Evolutionary conservation across 2,113 vertebrate species (phyloP).

Genomic region (Felis chaus): DNA sequence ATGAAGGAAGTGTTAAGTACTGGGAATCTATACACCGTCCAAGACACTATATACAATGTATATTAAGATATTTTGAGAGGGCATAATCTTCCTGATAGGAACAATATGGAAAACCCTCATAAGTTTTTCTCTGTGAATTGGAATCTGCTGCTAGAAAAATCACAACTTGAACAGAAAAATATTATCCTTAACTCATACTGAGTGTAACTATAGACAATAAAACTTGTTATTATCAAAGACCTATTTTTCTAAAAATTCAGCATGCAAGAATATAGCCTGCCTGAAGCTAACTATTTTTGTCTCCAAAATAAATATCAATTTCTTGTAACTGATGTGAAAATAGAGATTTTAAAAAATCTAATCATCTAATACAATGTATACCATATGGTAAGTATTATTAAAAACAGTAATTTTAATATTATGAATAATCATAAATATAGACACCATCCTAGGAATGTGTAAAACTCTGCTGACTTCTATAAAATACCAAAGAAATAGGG

Average conservation of each 20-base stretch:
- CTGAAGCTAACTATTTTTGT: neutral
- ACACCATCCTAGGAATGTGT: neutral
- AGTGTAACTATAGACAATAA: neutral
- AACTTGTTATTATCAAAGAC: neutral
- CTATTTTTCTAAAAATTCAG: neutral
- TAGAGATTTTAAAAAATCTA: neutral
- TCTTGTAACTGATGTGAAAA: neutral
- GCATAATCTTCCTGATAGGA: neutral
- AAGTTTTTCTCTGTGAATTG: neutral
- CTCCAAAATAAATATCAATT: neutral
- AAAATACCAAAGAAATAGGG: neutral
- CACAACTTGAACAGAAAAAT: neutral
- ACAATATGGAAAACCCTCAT: neutral
- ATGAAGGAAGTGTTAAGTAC: neutral
- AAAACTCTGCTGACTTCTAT: neutral
- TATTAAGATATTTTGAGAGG: neutral
- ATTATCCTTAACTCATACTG: neutral
- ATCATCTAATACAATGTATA: neutral
- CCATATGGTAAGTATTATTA: neutral
- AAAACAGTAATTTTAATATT: neutral
- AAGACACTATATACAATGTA: too few relatives aligned
- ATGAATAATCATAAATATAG: neutral
- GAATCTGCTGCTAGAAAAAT: neutral
- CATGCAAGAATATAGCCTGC: neutral
- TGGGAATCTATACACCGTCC: neutral